These are phyloP conservation scores for Thryonomys swinderianus DNA, from an alignment of 2,113 vertebrate species.

Conservation along the genomic window DNA sequence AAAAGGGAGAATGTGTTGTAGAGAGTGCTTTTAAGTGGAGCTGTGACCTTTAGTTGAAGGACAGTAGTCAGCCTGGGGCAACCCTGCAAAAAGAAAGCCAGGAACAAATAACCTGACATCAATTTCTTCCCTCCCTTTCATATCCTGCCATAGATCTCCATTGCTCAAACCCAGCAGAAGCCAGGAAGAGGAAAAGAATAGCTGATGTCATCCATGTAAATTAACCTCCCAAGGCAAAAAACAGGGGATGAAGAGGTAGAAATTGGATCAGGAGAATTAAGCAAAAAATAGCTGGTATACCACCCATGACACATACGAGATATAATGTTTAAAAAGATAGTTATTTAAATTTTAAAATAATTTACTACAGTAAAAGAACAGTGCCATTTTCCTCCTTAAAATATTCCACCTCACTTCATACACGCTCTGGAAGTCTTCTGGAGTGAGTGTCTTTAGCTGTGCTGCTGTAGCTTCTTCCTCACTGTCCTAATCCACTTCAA, in stretches of 20 bases:
- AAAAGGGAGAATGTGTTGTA: background rate
- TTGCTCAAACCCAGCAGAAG: slow-evolving; percentile 30
- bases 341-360: background rate
- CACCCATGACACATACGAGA: background rate
- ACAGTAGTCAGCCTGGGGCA: background rate
- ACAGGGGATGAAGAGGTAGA: background rate
- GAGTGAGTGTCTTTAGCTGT: background rate
- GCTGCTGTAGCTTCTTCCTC: background rate
- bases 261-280: background rate
- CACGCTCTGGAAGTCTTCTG: background rate
- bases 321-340: background rate
- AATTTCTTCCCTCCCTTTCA: slow-evolving; percentile 14
- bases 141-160: background rate
- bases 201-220: background rate
- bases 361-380: background rate
- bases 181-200: slow-evolving; percentile 23
- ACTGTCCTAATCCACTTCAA: background rate
- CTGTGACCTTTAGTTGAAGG: slow-evolving; percentile 33
- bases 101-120: slow-evolving; percentile 39
- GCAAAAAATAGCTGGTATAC: background rate
- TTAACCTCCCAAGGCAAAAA: background rate
- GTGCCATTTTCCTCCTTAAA: background rate
- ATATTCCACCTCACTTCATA: background rate
- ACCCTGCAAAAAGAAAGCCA: background rate
- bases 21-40: background rate